Percentiles rank a stretch among this genome's conserved stretches.
These are phyloP conservation scores for Amblyopsis hoosieri DNA, from an alignment of 2,797 vertebrate species.

Conservation along the genomic window DNA sequence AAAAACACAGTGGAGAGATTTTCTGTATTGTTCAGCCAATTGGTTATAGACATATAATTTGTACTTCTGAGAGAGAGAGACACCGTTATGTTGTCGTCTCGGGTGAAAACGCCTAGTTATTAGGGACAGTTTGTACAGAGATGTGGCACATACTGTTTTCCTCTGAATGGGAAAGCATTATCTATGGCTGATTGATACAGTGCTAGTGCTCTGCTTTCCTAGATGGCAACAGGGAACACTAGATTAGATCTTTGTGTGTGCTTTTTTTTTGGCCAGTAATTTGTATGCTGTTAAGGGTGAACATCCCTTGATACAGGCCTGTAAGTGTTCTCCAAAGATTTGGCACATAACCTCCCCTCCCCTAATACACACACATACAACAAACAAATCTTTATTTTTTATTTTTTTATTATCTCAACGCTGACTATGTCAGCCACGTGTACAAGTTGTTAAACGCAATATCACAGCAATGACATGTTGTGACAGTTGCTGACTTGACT, in stretches of 20 bases:
- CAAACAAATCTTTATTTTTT: no score
- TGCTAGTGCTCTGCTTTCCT: not conserved
- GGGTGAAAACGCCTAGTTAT: conserved; percentile 40
- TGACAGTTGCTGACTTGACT: conserved; percentile 51
- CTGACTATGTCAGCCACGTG: no score
- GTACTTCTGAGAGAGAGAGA: not conserved
- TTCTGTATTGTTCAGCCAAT: not conserved
- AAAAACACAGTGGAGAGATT: conserved; percentile 2
- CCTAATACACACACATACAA: no score
- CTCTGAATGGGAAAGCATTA: conserved; percentile 30
- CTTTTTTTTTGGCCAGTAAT: no score
- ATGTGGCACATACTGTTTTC: conserved; percentile 30
- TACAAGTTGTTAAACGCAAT: not conserved
- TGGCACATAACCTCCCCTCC: no score
- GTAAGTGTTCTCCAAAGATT: no score
- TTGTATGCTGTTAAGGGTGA: no score
- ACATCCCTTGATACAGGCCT: no score
- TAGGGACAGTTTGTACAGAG: conserved; percentile 46
- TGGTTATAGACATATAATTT: no score
- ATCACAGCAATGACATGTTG: not conserved
- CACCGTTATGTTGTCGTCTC: conserved; percentile 36
- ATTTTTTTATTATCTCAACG: no score
- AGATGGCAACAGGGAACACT: not conserved
- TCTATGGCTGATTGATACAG: conserved; percentile 26
- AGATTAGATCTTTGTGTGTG: no score